These are phyloP conservation scores for Ascaphus truei DNA, from an alignment of 2,113 vertebrate species.

Conservation along the genomic window DNA sequence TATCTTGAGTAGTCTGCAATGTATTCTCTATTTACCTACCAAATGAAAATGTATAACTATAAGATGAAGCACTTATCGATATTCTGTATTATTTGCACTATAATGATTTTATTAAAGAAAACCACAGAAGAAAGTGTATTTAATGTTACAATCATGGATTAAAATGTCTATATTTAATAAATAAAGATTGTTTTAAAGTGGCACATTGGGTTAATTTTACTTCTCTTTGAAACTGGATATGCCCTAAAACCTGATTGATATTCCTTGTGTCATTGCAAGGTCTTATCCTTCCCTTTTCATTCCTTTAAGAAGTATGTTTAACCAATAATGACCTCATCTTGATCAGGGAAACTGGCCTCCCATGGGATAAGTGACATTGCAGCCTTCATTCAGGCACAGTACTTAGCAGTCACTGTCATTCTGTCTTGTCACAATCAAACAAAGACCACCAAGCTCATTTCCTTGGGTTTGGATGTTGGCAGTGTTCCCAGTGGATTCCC, in stretches of 20 bases:
- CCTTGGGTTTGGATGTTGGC: constrained; percentile 9
- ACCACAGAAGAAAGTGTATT: no score
- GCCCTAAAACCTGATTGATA: background rate
- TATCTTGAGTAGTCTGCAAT: background rate
- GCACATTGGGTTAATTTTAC: no score
- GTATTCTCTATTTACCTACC: background rate
- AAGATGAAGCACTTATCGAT: no score
- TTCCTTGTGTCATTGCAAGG: background rate
- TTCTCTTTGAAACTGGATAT: no score
- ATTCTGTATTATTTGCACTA: no score
- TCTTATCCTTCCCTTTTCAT: background rate
- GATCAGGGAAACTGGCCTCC: constrained; percentile 28
- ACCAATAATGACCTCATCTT: constrained; percentile 36
- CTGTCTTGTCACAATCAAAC: constrained; percentile 36
- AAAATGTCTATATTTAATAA: no score
- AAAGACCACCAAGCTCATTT: constrained; percentile 38
- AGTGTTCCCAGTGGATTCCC: constrained; percentile 33
- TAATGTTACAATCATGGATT: no score
- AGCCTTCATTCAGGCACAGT: constrained; percentile 32
- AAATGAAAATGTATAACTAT: background rate
- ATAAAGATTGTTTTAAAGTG: no score
- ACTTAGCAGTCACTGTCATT: constrained; percentile 34
- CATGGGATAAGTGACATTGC: constrained; percentile 37
- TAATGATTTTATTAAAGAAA: no score
- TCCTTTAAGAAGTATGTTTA: constrained; percentile 26